phyloP scores from a whole-genome alignment of 2,797 vertebrate genomes.

The Falco novaeseelandiae region DNA sequence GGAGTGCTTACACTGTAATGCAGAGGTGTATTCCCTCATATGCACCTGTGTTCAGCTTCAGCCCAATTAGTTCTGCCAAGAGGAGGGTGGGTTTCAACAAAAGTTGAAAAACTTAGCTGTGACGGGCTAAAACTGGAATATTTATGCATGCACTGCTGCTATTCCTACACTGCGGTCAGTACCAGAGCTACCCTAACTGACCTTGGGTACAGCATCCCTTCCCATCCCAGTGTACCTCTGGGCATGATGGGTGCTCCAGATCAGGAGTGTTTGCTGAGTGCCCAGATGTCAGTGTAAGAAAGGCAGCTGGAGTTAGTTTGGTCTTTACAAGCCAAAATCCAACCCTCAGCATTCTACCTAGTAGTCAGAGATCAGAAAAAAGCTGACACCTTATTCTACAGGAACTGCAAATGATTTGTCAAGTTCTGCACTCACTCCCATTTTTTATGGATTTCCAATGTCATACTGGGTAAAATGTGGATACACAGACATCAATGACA shows the following conservation, averaged over 20 bases:
- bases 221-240: neutral
- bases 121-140: neutral
- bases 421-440: neutral
- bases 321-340: neutral
- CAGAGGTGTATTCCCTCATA: neutral
- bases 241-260: neutral
- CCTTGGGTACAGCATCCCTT: neutral
- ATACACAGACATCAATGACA: neutral
- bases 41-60: neutral
- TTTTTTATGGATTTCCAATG: neutral
- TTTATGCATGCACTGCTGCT: neutral
- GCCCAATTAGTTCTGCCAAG: neutral
- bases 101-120: neutral
- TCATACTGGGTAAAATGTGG: neutral
- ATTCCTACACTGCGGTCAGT: neutral
- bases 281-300: neutral
- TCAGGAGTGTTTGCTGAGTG: neutral
- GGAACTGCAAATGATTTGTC: neutral
- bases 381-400: neutral
- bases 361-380: neutral
- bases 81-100: neutral
- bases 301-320: neutral
- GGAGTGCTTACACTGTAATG: accelerated
- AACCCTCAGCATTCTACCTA: neutral
- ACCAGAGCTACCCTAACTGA: neutral